Evolutionary conservation across 1,140 invertebrate species (phyloP), one percentile per base, ranked within the genome.

Genomic region (Tetramorium alpestre): DNA sequence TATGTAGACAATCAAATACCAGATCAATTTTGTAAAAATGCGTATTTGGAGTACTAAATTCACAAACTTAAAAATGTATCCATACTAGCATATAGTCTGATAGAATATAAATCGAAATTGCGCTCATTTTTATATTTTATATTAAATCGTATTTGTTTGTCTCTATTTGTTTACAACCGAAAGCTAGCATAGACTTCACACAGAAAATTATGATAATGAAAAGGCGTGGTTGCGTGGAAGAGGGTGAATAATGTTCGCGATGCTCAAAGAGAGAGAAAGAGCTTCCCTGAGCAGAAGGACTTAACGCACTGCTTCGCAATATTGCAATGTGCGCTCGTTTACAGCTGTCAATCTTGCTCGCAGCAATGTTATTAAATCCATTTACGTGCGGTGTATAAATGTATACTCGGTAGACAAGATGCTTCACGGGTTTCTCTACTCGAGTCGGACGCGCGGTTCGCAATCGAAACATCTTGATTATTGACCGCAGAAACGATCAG

Each of bases 381-480:
- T 82, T 82, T 82, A 82, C 51, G 80, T 73, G 67, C 67, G 18
- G 38, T 33, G 67, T 82, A 82, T 82, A 82, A 82, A 82, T 58
- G 80, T 82, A 82, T 58, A 47, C 67, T 58, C 51, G 51, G 54
- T 47, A 82, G 80, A 82, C 80, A 47, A 58, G 80, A 73, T 58
- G 54, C 80, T 82, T 82, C 80, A 82, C 54, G 67, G 54, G 18
- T 73, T 16, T 47, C 67, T 82, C 51, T 38, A 16, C 80, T n/a
- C 22, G 80, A 81, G 64, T 69, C 64, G 62, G 67, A 58, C 69
- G 51, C 67, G 22, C 77, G 44, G 16, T 78, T 64, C 76, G 78
- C 47, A 54, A 82, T 82, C 80, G 80, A 82, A 82, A 82, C 80
- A 82, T 82, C 80, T 82, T 82, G 80, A 82, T 82, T 82, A 82